phyloP scores from a whole-genome alignment of 2,113 vertebrate genomes.

The Clupea harengus region DNA sequence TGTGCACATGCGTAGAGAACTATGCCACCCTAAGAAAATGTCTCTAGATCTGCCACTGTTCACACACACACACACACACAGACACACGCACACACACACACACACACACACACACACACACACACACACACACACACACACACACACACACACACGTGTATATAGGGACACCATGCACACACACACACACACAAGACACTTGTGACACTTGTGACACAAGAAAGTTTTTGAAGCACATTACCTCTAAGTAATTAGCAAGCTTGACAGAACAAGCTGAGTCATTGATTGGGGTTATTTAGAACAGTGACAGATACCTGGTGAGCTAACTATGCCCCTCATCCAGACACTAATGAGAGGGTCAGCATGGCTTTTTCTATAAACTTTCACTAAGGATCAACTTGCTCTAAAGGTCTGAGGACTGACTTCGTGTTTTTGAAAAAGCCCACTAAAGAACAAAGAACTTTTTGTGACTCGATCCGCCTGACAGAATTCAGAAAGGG shows the following conservation, averaged over 20 bases:
- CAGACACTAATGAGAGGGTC: slow-evolving; percentile 51
- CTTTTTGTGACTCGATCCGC: neutral
- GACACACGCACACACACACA: too few relatives aligned
- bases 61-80: neutral
- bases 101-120: neutral
- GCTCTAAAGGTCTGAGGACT: neutral
- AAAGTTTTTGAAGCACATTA: slow-evolving; percentile 53
- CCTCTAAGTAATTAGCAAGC: slow-evolving; percentile 66
- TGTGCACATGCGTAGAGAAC: too few relatives aligned
- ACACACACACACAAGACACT: neutral
- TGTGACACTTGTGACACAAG: neutral
- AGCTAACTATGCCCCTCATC: slow-evolving; percentile 31
- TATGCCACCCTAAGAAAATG: too few relatives aligned
- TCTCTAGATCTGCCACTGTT: neutral
- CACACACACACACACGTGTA: neutral
- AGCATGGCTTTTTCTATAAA: slow-evolving; percentile 41
- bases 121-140: neutral
- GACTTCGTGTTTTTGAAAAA: neutral
- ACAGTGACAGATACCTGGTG: slow-evolving; percentile 59
- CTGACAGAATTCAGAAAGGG: neutral
- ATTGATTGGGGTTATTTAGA: slow-evolving; percentile 73
- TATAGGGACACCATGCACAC: neutral
- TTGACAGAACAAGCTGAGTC: slow-evolving; percentile 62
- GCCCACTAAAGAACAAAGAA: neutral
- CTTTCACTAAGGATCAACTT: neutral